A percentile compares a stretch with the other conserved stretches of the same genome.
Evolutionary conservation across 2,797 vertebrate genomes (phyloP).

Genomic region (Acipenser ruthenus): DNA sequence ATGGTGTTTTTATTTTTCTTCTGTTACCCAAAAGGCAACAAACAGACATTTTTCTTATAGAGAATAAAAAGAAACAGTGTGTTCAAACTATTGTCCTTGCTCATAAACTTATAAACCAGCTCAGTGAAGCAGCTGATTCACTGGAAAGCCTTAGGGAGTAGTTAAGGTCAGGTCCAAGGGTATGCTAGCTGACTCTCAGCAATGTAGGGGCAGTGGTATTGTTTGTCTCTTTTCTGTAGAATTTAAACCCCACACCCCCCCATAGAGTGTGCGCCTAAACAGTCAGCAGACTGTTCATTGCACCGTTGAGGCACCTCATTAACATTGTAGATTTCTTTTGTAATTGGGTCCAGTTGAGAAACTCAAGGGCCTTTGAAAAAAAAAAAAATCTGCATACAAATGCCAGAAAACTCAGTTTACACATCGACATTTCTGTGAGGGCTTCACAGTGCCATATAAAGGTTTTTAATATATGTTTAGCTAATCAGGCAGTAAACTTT

Average conservation of each 20-base stretch:
- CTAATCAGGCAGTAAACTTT: too few relatives aligned
- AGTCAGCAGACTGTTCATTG: constrained; percentile 23
- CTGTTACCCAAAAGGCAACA: too few relatives aligned
- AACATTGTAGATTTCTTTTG: constrained; percentile 57
- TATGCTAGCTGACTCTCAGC: constrained; percentile 22
- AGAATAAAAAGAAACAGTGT: too few relatives aligned
- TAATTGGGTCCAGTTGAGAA: constrained; percentile 29
- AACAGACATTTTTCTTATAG: too few relatives aligned
- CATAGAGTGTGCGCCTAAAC: constrained; percentile 33
- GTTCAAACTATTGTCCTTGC: too few relatives aligned
- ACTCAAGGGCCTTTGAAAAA: constrained; percentile 42
- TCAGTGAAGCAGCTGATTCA: constrained; percentile 39
- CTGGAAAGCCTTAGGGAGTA: constrained; percentile 12
- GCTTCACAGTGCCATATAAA: too few relatives aligned
- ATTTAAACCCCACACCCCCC: constrained; percentile 32
- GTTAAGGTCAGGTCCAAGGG: constrained; percentile 21
- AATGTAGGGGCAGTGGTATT: constrained; percentile 19
- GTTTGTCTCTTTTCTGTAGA: constrained; percentile 35
- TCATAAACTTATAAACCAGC: constrained; percentile 4
- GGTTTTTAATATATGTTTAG: too few relatives aligned
- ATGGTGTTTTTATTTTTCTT: too few relatives aligned
- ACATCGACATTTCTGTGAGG: too few relatives aligned
- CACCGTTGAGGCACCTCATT: constrained; percentile 42
- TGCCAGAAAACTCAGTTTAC: constrained; percentile 7
- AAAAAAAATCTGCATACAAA: constrained; percentile 53